These are phyloP conservation scores for Pelmatolapia mariae DNA, from an alignment of 2,113 vertebrate species.

Conservation along the genomic window DNA sequence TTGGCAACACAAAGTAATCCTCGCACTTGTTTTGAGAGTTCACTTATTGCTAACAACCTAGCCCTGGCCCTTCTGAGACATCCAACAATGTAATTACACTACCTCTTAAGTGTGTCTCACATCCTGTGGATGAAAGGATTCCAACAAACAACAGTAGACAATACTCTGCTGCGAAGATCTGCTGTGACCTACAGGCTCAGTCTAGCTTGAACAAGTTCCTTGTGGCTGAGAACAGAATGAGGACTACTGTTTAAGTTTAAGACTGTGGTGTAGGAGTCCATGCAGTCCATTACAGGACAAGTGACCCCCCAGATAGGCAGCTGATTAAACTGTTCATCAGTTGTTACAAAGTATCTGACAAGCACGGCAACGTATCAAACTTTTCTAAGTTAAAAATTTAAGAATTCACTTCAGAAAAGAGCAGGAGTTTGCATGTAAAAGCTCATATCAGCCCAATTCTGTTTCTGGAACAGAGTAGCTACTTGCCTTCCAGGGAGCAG, in stretches of 20 bases:
- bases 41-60: not conserved
- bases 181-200: not conserved
- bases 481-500: slow-evolving; percentile 89
- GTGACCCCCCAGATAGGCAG: not conserved
- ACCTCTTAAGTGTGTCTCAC: not conserved
- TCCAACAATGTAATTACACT: not conserved
- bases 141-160: not conserved
- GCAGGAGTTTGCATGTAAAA: accelerated
- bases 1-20: not conserved
- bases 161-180: not conserved
- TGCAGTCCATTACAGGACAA: not conserved
- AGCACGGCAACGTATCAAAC: not conserved
- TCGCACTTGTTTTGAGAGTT: not conserved
- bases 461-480: not conserved
- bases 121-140: not conserved
- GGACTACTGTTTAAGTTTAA: not conserved
- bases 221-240: not conserved
- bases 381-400: not conserved
- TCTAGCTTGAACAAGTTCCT: not conserved
- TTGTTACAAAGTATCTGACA: not conserved
- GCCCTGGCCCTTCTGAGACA: not conserved
- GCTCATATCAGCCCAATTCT: accelerated
- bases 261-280: not conserved
- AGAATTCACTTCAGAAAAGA: not conserved
- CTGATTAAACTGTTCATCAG: not conserved